phyloP scores from a whole-genome alignment of 1,140 invertebrate species.

The Drosophila erecta region DNA sequence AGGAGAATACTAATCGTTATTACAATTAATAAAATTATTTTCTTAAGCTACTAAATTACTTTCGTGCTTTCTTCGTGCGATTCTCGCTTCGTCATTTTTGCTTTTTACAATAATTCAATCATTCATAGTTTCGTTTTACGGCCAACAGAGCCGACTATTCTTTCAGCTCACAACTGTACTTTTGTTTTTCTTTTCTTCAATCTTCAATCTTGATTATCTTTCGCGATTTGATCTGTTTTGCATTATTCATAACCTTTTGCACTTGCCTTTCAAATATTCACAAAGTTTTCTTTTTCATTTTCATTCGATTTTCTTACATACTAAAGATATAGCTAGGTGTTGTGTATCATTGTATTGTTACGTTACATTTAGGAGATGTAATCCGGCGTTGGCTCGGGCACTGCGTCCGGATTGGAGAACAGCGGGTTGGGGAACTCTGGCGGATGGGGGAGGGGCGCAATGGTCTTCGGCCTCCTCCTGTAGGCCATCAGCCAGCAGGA shows the following conservation, averaged over 20 bases:
- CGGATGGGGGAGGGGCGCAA: constrained; percentile 96
- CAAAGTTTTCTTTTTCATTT: constrained; percentile 39
- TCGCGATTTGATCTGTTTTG: constrained; percentile 35
- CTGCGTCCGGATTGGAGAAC: constrained; percentile 92
- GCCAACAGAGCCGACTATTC: constrained; percentile 24
- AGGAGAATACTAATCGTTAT: constrained; percentile 72
- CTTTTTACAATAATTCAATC: constrained; percentile 63
- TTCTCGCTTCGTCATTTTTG: constrained; percentile 38
- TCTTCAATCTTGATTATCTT: constrained; percentile 29
- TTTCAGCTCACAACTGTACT: constrained; percentile 72
- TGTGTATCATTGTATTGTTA: constrained; percentile 48
- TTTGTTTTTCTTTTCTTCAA: constrained; percentile 65
- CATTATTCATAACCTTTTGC: constrained; percentile 67
- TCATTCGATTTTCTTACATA: constrained; percentile 36
- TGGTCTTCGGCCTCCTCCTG: constrained; percentile 92
- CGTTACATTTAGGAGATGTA: constrained; percentile 79
- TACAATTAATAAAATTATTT: constrained; percentile 82
- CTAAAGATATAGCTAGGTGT: constrained; percentile 71
- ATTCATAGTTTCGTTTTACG: constrained; percentile 33
- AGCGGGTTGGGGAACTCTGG: constrained; percentile 97
- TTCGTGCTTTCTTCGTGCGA: constrained; percentile 24
- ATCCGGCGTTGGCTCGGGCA: constrained; percentile 85
- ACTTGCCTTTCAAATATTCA: constrained; percentile 76
- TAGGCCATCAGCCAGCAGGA: constrained; percentile 98
- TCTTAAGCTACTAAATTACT: constrained; percentile 59